Percentiles rank a stretch among this genome's conserved stretches.
Evolutionary conservation across 1,140 invertebrate species (phyloP).

Genomic region (Drosophila chauvacae): DNA sequence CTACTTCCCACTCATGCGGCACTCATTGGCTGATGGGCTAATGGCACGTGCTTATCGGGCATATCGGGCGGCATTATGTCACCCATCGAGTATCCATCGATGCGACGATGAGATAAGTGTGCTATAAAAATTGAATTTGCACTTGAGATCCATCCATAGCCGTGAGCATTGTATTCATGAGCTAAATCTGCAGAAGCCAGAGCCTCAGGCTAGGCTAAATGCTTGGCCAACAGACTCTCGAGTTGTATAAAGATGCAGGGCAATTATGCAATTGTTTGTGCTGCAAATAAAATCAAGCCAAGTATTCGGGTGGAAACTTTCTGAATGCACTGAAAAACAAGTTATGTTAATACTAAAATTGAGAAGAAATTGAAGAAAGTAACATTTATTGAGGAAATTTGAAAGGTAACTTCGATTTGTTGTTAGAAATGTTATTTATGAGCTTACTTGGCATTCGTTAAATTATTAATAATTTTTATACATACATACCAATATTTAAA

Average conservation of each 20-base stretch:
- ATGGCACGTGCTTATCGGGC: constrained; percentile 75
- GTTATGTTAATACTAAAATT: background rate
- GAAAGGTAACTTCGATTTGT: background rate
- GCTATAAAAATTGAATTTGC: constrained; percentile 64
- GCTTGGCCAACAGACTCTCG: constrained; percentile 62
- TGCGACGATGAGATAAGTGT: constrained; percentile 46
- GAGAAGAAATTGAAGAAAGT: too few species aligned
- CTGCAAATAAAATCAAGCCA: constrained; percentile 75
- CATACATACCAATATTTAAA: background rate
- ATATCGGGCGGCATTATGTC: constrained; percentile 72
- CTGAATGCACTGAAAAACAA: constrained; percentile 9
- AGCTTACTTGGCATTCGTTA: too few species aligned
- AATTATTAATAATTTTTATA: background rate
- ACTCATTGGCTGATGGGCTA: constrained; percentile 43
- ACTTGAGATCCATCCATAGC: constrained; percentile 22
- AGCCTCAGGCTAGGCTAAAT: constrained; percentile 35
- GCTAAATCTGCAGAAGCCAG: constrained; percentile 10
- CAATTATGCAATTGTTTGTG: constrained; percentile 83
- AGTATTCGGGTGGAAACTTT: constrained; percentile 56
- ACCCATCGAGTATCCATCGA: constrained; percentile 50
- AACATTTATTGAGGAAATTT: too few species aligned
- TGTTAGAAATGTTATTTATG: too few species aligned
- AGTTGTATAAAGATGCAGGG: constrained; percentile 54
- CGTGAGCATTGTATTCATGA: constrained; percentile 46
- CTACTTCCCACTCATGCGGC: constrained; percentile 10